Evolutionary conservation across 1,140 invertebrate genomes (phyloP), one percentile per base, ranked within the genome.

Genomic region (Acromyrmex heyeri): DNA sequence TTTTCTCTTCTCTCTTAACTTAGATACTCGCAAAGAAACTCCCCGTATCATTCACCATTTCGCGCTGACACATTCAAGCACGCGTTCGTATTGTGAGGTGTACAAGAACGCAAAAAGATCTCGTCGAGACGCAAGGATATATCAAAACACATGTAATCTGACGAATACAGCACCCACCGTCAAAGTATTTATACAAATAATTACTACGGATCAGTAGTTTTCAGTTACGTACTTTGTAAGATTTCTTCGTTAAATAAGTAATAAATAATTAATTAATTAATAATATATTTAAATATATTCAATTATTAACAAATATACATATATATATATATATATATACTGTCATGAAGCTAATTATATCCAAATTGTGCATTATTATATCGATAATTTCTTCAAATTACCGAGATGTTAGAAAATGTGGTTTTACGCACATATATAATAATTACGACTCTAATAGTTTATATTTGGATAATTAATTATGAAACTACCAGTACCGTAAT

Each of bases 11-110:
- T 70, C 55, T 65, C 87, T 81, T 76, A 65, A 81, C 75, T 81
- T 75, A 73, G 83, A 88, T 53, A 83, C 62, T 30, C 55, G 87
- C 83, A 57, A 89, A 89, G 83, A 86, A 86, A 89, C 75, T 72
- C 83, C 61, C 1, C 67, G 70, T 88, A 76, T 64, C 81, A 65
- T 38, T 70, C 70, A 67, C 59, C 38, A 38, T 30, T 53, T 61
- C 67, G 73, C 81, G 59, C 24, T 59, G 65, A 6, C 65, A 72
- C 64, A 44, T 57, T 70, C 50, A 44, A 30, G 50, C 59, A 64
- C 65, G 12, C 38, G 57, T 50, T 50, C 14, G 55, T 64, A 76
- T 88, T 64, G 65, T 65, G 75, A 69, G 83, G 72, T 72, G 76
- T 78, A 86, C 24, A 82, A 85, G 57, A 70, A 30, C 55, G 86